phyloP scores from a whole-genome alignment of 2,888 invertebrate genomes.

The Colletes collaris region DNA sequence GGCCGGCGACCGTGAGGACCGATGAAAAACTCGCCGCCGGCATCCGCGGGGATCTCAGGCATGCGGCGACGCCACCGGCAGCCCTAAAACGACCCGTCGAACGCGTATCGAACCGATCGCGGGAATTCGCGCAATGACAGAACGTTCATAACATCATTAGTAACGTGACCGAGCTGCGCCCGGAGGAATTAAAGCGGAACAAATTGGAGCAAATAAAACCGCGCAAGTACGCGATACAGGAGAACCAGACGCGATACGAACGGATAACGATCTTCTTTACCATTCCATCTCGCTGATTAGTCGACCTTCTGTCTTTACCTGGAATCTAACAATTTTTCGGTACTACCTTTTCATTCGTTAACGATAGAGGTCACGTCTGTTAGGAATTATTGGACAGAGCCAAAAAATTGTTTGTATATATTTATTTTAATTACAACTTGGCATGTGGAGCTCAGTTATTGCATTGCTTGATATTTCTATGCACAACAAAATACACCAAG shows the following conservation, averaged over 20 bases:
- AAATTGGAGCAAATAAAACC: conserved; percentile 32
- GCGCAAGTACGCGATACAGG: not conserved
- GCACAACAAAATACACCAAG: too few relatives aligned
- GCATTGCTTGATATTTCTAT: too few relatives aligned
- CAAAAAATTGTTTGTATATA: too few relatives aligned
- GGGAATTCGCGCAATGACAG: conserved; percentile 44
- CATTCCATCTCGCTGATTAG: not conserved
- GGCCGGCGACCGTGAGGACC: not conserved
- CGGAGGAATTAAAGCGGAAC: conserved; percentile 15
- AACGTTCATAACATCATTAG: conserved; percentile 50
- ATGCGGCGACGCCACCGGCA: conserved; percentile 15
- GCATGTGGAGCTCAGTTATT: too few relatives aligned
- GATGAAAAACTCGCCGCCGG: conserved; percentile 43
- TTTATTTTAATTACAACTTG: too few relatives aligned
- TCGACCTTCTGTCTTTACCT: too few relatives aligned
- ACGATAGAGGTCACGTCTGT: too few relatives aligned
- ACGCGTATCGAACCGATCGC: conserved; percentile 39
- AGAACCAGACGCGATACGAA: not conserved
- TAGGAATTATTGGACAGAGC: too few relatives aligned
- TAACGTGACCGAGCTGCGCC: conserved; percentile 31
- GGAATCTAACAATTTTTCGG: too few relatives aligned
- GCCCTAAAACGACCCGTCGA: conserved; percentile 29
- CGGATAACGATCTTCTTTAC: conserved; percentile 1
- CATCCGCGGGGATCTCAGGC: conserved; percentile 26
- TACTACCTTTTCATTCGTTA: too few relatives aligned